Percentiles rank a stretch among this genome's conserved stretches.
These are phyloP conservation scores for Heliothis subflexa DNA, from an alignment of 1,140 invertebrate species.

Conservation along the genomic window DNA sequence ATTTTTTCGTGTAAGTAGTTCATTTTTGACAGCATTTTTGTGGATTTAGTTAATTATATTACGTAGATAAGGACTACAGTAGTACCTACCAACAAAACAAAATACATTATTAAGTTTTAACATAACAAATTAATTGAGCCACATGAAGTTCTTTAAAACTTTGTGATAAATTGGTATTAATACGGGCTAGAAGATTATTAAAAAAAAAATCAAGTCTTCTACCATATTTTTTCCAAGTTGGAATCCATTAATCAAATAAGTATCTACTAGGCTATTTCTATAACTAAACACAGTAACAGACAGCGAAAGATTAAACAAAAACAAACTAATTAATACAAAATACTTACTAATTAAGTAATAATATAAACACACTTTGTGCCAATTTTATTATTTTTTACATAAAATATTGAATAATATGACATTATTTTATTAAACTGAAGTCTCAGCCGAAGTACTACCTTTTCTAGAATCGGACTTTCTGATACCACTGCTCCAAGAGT, in stretches of 20 bases:
- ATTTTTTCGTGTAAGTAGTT: too few species aligned
- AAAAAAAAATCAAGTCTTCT: too few species aligned
- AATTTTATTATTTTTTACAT: conserved; percentile 41
- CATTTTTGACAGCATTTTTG: too few species aligned
- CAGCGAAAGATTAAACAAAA: background rate
- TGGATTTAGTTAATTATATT: too few species aligned
- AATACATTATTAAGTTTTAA: too few species aligned
- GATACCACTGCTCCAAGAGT: conserved; percentile 74
- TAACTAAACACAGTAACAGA: conserved; percentile 7
- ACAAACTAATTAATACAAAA: background rate
- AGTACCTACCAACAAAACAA: too few species aligned
- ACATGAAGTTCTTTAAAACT: too few species aligned
- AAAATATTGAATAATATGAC: background rate
- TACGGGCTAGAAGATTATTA: too few species aligned
- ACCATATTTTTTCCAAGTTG: background rate
- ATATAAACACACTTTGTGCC: conserved; percentile 47
- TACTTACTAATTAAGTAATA: conserved; percentile 6
- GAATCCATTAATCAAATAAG: background rate
- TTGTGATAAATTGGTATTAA: too few species aligned
- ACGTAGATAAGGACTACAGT: too few species aligned
- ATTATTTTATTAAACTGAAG: conserved; percentile 72
- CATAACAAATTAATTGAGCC: too few species aligned
- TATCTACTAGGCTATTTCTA: background rate
- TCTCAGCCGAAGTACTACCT: conserved; percentile 75
- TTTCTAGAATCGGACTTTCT: conserved; percentile 73